Evolutionary conservation across 2,113 vertebrate genomes (phyloP).

Genomic region (Ammodytes marinus): DNA sequence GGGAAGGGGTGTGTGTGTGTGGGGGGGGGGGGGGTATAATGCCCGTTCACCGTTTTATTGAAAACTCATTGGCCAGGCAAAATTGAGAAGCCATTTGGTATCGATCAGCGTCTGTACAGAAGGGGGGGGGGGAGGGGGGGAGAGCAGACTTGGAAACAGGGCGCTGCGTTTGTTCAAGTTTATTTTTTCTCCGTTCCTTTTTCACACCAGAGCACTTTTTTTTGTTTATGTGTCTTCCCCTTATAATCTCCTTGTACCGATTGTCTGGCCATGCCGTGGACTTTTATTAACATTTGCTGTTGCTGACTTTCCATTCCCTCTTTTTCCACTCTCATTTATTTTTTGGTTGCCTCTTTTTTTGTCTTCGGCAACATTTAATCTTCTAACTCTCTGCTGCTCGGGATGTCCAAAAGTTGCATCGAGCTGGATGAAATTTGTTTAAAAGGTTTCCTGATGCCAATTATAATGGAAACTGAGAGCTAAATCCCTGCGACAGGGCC

Average conservation of each 20-base stretch:
- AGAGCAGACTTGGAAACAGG: background rate
- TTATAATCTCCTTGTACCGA: background rate
- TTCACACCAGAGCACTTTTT: background rate
- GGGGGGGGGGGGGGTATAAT: conserved; percentile 35
- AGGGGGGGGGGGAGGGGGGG: conserved; percentile 27
- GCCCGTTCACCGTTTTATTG: conserved; percentile 73
- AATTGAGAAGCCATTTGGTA: conserved; percentile 80
- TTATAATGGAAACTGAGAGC: background rate
- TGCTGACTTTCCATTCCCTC: conserved; percentile 2
- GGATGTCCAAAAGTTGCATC: background rate
- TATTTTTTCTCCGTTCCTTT: conserved; percentile 33
- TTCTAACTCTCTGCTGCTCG: background rate
- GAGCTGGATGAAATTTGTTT: background rate
- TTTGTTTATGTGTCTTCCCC: background rate
- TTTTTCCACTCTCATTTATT: background rate
- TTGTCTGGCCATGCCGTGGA: conserved; percentile 21
- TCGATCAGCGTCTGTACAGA: conserved; percentile 68
- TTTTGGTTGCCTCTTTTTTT: background rate
- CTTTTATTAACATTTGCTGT: conserved; percentile 10
- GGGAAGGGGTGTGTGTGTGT: background rate
- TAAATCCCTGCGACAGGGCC: background rate
- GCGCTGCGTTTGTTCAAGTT: conserved; percentile 22
- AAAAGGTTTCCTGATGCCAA: background rate
- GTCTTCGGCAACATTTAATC: background rate
- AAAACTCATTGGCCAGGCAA: conserved; percentile 75